phyloP scores from a whole-genome alignment of 2,113 vertebrate genomes.

The Leiothrix lutea region DNA sequence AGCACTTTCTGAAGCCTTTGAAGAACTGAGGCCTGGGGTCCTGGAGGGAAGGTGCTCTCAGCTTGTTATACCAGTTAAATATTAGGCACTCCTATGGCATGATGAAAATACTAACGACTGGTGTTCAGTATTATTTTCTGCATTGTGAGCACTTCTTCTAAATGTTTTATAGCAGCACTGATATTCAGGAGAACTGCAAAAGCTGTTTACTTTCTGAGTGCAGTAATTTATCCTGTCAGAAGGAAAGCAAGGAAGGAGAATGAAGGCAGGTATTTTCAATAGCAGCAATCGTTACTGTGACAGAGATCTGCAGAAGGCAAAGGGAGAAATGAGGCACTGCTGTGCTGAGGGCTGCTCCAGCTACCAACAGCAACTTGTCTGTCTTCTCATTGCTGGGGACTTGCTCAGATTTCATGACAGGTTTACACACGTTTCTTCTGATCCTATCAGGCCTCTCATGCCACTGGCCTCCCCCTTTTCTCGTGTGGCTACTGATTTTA shows the following conservation, averaged over 20 bases:
- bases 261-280: neutral
- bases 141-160: neutral
- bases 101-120: neutral
- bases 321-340: neutral
- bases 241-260: neutral
- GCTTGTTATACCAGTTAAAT: neutral
- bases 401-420: neutral
- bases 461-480: neutral
- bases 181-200: neutral
- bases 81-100: neutral
- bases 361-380: accelerated
- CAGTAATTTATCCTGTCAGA: neutral
- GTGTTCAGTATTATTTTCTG: neutral
- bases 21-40: neutral
- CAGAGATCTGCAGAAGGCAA: neutral
- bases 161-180: neutral
- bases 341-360: neutral
- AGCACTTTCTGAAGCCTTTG: neutral
- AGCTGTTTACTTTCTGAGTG: neutral
- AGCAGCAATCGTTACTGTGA: neutral
- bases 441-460: accelerated
- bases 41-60: neutral
- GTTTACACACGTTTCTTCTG: neutral
- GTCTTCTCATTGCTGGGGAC: neutral
- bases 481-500: neutral